Evolutionary conservation across 2,797 vertebrate species (phyloP), one percentile per base, ranked within the genome.

Genomic region (Trichosurus vulpecula): DNA sequence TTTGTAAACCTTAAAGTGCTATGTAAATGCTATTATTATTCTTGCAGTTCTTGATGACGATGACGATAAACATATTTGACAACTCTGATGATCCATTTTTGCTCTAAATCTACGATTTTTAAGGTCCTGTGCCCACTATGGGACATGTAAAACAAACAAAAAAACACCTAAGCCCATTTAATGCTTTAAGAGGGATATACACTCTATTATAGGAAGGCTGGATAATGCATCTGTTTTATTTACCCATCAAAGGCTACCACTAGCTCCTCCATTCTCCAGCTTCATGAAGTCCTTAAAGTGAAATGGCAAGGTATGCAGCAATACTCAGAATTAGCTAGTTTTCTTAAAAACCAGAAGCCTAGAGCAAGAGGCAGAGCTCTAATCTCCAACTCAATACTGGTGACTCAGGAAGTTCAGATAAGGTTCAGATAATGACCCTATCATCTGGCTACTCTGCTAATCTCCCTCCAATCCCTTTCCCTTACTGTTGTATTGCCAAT

Each of bases 351-450:
- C 41, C 52, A 6, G 2, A 90, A 95, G 25, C 6, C 54, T 90
- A 14, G 5, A 41, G 12, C 94, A 14, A 94, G 74, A 93, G 54
- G 0, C 51, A 92, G 3, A 47, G 90, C 4, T 95, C 54, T 91
- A 52, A 90, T 94, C 94, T 92, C 22, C 54, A 93, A 13, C 10
- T 94, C 6, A 93, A 74, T 94, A 12, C 81, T 92, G 91, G 8
- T 95, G 54, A 92, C 87, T 93, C 92, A 93, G 52, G 54, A 95
- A 81, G 30, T 12, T 97, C 74, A 93, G 41, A 92, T 90, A 92
- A 91, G 53, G 12, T 91, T 93, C 35, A 90, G 9, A 90, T 51
- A 91, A 96, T 96, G 55, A 93, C n/a, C 2, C 52, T 90, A 92
- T 55, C 30, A 61, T 92, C 25, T 55, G 27, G 4, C 29, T 87